Conservation (phyloP, 2,113 vertebrate species). For the Bufo bufo region DNA sequence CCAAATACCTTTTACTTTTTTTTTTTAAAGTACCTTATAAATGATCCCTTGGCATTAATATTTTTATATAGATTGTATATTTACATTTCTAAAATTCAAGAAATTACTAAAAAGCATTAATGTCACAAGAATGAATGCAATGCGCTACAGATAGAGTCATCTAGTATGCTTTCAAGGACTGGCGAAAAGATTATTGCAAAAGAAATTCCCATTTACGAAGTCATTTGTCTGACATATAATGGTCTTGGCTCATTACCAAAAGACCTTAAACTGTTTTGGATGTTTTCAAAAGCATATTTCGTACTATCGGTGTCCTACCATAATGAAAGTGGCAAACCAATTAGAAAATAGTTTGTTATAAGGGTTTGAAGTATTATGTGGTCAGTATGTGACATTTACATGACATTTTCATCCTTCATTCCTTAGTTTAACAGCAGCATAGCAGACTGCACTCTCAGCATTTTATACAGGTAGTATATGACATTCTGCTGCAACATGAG, state of each 20-base stretch:
- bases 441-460: neutral
- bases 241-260: neutral
- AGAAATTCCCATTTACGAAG: neutral
- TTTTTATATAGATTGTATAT: too few relatives aligned
- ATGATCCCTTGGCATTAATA: too few relatives aligned
- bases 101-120: neutral
- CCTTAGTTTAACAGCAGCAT: neutral
- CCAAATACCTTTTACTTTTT: neutral
- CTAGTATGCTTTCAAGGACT: neutral
- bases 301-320: neutral
- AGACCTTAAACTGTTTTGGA: neutral
- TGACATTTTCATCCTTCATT: neutral
- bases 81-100: too few relatives aligned
- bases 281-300: neutral
- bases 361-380: neutral
- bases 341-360: conserved; percentile 13
- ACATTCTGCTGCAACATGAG: neutral
- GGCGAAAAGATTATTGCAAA: neutral
- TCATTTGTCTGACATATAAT: neutral
- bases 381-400: neutral
- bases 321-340: neutral
- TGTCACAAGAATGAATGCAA: neutral
- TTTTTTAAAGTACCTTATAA: too few relatives aligned
- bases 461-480: neutral
- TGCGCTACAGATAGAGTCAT: neutral